Conservation (phyloP, 2,888 invertebrate species). For the Tubulanus polymorphus region DNA sequence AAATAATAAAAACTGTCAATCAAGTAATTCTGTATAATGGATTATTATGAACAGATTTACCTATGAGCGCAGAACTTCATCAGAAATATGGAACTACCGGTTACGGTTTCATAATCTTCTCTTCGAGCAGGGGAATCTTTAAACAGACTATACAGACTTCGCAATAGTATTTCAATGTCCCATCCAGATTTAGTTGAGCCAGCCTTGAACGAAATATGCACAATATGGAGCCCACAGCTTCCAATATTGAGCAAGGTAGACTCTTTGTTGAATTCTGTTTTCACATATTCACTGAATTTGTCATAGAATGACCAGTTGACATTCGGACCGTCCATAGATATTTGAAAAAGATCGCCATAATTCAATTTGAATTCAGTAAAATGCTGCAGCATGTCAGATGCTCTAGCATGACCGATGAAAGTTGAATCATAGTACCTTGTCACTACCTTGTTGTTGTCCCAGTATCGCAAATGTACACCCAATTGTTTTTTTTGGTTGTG, state of each 20-base stretch:
- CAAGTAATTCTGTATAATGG: no score
- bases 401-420: no score
- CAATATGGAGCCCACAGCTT: constrained; percentile 4
- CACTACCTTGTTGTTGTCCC: no score
- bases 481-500: no score
- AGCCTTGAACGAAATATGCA: constrained; percentile 6
- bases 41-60: no score
- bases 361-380: no score
- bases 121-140: constrained; percentile 4
- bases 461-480: no score
- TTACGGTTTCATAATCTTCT: constrained; percentile 1
- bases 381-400: no score
- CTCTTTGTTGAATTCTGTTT: not conserved
- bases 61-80: constrained; percentile 6
- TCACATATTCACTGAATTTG: constrained; percentile 1
- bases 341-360: not conserved
- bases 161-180: constrained; percentile 2
- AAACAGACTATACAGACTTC: not conserved
- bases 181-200: no score
- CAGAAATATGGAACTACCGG: not conserved
- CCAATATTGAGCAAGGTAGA: not conserved
- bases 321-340: constrained; percentile 7
- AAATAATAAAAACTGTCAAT: no score
- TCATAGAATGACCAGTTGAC: no score
- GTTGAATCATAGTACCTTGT: no score